These are phyloP conservation scores for Plebejus argus DNA, from an alignment of 2,888 invertebrate species.

Conservation along the genomic window DNA sequence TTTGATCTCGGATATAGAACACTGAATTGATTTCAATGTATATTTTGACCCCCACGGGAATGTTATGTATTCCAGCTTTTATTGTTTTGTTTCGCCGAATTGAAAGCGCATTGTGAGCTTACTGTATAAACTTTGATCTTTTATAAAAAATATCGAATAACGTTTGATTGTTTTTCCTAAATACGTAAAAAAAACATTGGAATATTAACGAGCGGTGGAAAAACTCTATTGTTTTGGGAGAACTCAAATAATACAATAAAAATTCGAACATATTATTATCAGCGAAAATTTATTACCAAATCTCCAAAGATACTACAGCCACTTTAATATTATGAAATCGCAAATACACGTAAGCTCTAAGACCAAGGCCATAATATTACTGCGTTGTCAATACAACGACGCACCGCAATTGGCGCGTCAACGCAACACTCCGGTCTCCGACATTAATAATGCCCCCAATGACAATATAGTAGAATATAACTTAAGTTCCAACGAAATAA, in stretches of 20 bases:
- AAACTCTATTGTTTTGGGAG: not conserved
- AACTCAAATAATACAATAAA: not conserved
- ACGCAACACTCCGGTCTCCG: too few relatives aligned
- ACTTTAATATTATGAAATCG: not conserved
- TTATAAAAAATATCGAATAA: conserved; percentile 29
- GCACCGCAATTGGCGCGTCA: too few relatives aligned
- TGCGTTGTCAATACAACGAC: too few relatives aligned
- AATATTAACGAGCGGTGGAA: not conserved
- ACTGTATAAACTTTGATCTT: conserved; percentile 13
- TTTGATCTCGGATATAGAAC: conserved; percentile 48
- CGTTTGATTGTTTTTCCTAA: not conserved
- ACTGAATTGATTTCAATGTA: conserved; percentile 51
- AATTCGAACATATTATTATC: not conserved
- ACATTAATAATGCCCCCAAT: too few relatives aligned
- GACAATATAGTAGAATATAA: too few relatives aligned
- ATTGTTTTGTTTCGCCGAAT: conserved; percentile 33
- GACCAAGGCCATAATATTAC: too few relatives aligned
- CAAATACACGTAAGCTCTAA: not conserved
- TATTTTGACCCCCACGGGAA: conserved; percentile 38
- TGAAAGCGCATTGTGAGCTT: conserved; percentile 11
- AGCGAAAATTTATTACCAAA: too few relatives aligned
- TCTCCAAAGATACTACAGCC: not conserved
- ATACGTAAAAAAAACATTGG: not conserved
- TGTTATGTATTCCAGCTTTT: conserved; percentile 34
- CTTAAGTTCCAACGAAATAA: too few relatives aligned